Conservation (phyloP, 2,888 invertebrate genomes). For the Chrysolina oricalcia region DNA sequence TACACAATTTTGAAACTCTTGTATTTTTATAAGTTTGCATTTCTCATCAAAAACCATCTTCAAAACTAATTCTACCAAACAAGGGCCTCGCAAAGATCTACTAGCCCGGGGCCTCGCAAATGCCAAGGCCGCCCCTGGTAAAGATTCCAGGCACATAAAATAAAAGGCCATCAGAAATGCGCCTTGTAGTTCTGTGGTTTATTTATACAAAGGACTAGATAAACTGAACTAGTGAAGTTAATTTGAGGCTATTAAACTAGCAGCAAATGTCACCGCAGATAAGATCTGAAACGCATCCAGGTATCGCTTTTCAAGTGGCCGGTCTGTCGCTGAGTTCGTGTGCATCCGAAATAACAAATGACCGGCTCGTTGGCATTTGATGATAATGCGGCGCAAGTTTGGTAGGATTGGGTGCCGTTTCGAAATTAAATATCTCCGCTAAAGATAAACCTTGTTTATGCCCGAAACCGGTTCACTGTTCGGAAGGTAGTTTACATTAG, state of each 20-base stretch:
- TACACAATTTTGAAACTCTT: no score
- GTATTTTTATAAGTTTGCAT: no score
- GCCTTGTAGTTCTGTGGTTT: conserved; percentile 50
- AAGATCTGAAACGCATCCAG: conserved; percentile 51
- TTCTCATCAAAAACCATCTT: no score
- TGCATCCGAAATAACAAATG: conserved; percentile 66
- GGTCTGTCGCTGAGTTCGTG: conserved; percentile 53
- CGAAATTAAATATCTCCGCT: conserved; percentile 68
- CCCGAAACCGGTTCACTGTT: conserved; percentile 49
- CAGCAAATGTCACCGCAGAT: conserved; percentile 65
- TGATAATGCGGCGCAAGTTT: conserved; percentile 66
- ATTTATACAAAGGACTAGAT: conserved; percentile 59
- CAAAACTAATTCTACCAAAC: no score
- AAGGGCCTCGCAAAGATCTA: no score
- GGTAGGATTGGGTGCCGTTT: conserved; percentile 67
- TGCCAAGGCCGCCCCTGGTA: no score
- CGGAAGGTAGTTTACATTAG: conserved; percentile 32
- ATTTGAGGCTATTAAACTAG: conserved; percentile 68
- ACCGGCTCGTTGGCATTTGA: conserved; percentile 65
- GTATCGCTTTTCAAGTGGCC: conserved; percentile 61
- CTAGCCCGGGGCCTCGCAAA: no score
- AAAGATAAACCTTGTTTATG: conserved; percentile 63
- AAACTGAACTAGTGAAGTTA: conserved; percentile 66
- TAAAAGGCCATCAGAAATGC: conserved; percentile 30
- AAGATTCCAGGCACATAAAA: conserved; percentile 29